These are phyloP conservation scores for Cataglyphis albicans DNA, from an alignment of 2,888 invertebrate genomes.

Conservation along the genomic window DNA sequence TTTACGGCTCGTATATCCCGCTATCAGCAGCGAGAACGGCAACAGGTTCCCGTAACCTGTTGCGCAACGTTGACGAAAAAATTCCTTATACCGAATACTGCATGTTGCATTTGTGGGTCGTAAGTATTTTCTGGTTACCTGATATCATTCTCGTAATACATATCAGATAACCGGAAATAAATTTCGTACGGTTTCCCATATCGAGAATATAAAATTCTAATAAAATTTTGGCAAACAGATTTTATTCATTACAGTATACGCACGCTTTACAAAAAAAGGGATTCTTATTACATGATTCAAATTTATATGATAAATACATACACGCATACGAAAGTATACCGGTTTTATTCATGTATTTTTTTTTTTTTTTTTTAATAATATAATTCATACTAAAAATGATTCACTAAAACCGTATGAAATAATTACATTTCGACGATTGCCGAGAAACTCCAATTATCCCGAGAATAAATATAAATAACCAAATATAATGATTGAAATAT, in stretches of 20 bases:
- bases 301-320: not conserved
- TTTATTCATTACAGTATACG: not conserved
- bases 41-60: slow-evolving; percentile 43
- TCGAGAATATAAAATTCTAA: not conserved
- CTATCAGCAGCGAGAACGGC: slow-evolving; percentile 9
- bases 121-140: slow-evolving; percentile 2
- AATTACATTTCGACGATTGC: not conserved
- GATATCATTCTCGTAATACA: slow-evolving; percentile 9
- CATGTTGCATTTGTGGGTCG: slow-evolving; percentile 6
- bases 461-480: no score
- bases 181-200: not conserved
- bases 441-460: not conserved
- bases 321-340: not conserved
- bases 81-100: slow-evolving; percentile 7
- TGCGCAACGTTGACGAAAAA: slow-evolving; percentile 37
- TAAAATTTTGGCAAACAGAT: not conserved
- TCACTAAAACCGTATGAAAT: not conserved
- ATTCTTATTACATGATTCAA: not conserved
- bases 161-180: not conserved
- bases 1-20: slow-evolving; percentile 12
- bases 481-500: slow-evolving; percentile 5
- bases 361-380: not conserved
- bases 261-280: not conserved
- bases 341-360: not conserved
- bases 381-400: slow-evolving; percentile 1